Percentiles rank a stretch among this genome's conserved stretches.
phyloP scores from a whole-genome alignment of 2,888 invertebrate genomes.

The Pristionchus mayeri region DNA sequence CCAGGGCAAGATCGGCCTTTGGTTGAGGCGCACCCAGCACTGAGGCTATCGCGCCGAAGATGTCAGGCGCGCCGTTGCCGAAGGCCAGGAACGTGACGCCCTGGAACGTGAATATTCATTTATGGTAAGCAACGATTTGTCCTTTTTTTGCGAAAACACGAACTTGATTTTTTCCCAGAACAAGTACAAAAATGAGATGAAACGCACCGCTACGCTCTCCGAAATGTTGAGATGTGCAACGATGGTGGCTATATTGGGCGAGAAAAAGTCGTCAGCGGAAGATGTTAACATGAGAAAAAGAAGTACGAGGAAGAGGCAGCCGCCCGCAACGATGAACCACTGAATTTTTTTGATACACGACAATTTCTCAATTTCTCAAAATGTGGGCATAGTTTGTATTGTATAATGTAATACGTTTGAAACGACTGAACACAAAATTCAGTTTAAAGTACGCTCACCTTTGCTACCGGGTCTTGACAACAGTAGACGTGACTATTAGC shows the following conservation, averaged over 20 bases:
- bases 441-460: too few relatives aligned
- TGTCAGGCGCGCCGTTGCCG: slow-evolving; percentile 84
- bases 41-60: slow-evolving; percentile 82
- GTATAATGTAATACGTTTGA: too few relatives aligned
- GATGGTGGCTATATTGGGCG: background rate
- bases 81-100: slow-evolving; percentile 85
- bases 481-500: too few relatives aligned
- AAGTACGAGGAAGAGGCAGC: background rate
- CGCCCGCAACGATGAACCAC: slow-evolving; percentile 37
- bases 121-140: too few relatives aligned
- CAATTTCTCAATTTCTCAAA: too few relatives aligned
- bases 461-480: too few relatives aligned
- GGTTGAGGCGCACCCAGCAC: slow-evolving; percentile 75
- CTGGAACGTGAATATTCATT: slow-evolving; percentile 69
- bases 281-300: background rate
- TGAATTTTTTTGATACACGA: background rate
- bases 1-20: slow-evolving; percentile 78
- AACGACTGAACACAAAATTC: too few relatives aligned
- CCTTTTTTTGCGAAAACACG: too few relatives aligned
- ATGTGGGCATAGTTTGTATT: too few relatives aligned
- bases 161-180: too few relatives aligned
- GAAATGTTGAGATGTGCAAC: slow-evolving; percentile 67
- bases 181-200: too few relatives aligned
- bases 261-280: slow-evolving; percentile 6
- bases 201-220: slow-evolving; percentile 78